phyloP scores from a whole-genome alignment of 1,140 invertebrate genomes.

The Varroa destructor region DNA sequence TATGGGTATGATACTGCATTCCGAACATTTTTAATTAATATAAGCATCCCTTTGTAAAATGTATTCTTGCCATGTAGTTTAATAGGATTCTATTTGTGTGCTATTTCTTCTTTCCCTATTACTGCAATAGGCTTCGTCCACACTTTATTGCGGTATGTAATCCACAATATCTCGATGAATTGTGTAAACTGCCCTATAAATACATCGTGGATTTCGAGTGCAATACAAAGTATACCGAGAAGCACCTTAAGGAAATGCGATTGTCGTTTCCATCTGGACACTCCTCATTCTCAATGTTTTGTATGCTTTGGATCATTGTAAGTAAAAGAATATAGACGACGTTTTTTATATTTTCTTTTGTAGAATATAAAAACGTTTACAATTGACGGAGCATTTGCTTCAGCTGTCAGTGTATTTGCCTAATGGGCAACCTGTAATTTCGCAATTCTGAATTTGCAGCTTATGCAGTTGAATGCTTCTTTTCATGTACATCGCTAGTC shows the following conservation, averaged over 20 bases:
- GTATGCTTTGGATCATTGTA: constrained; percentile 44
- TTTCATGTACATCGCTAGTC: no score
- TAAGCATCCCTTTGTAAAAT: no score
- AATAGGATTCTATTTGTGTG: neutral
- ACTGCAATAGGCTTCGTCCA: constrained; percentile 51
- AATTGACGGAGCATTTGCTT: no score
- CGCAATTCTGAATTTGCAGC: no score
- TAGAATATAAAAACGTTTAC: neutral
- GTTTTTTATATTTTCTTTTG: constrained; percentile 6
- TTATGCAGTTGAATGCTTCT: no score
- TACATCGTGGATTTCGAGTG: constrained; percentile 43
- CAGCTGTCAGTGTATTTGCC: no score
- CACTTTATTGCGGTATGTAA: constrained; percentile 63
- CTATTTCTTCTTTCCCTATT: neutral
- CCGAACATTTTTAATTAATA: no score
- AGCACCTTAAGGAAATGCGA: constrained; percentile 31
- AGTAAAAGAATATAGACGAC: constrained; percentile 34
- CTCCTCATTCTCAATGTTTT: constrained; percentile 45
- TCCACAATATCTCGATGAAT: constrained; percentile 38
- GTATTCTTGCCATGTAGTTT: no score
- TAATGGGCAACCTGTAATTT: no score
- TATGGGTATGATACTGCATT: no score
- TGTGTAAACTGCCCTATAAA: constrained; percentile 32
- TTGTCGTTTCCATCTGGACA: constrained; percentile 50
- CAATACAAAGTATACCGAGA: constrained; percentile 12